Base-by-base conservation (phyloP, 2,888 invertebrate genomes). In the Xestia sexstrigata region DNA sequence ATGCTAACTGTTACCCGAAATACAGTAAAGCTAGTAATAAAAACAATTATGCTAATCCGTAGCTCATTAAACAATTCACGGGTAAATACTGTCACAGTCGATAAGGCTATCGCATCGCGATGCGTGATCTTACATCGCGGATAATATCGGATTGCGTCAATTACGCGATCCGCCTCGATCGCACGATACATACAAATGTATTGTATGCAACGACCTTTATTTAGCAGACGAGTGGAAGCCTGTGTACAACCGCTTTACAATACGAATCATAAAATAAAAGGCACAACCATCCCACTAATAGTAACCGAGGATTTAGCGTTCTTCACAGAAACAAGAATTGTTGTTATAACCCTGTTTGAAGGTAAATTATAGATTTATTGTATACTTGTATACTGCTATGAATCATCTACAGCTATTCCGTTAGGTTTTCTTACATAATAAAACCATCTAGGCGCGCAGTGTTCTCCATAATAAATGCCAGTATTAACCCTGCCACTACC, bases 101-200 rank as follows among this genome's bases (percentile, higher is more conserved):
- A 93, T 94, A 95, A 93, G 95, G 95, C 95, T 96, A 96, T 96
- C 96, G 92, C 88, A 88, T 89, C 89, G 89, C 91, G 93, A 92
- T 92, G 94, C 92, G 93, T 93, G 95, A 96, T 96, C 95, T 94
- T 93, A 94, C 94, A 93, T 91, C 93, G 93, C 91, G 95, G 95
- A 96, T 96, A 93, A 93, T 95, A 95, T 95, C 96, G 93, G 91
- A 93, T 93, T 92, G 95, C 95, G 96, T 96, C 96, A 96, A 96
- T 96, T 96, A 96, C 95, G 95, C 94, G 94, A 95, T 95, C 92
- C 91, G 87, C 90, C 83, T 90, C 93, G 95, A 95, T 95, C 93
- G 93, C 87, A 89, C 92, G 95, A 96, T 96, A 95, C 96, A 96
- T 96, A 95, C 93, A 92, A 94, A 95, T 95, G 93, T 93, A 93